Percentiles rank a stretch among this genome's conserved stretches.
Evolutionary conservation across 2,888 invertebrate species (phyloP).

Genomic region (Chirona hameri): DNA sequence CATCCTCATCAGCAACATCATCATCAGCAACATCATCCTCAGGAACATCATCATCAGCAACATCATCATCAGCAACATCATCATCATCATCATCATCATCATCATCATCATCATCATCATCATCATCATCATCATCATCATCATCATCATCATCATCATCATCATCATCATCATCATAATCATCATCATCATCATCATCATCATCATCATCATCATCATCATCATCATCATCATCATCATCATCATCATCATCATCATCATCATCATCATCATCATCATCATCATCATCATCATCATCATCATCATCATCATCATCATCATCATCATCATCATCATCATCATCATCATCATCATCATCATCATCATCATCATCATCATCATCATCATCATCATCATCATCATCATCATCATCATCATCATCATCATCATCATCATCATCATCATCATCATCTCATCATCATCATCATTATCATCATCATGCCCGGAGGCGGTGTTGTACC

Average conservation of each 20-base stretch:
- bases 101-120: too few relatives aligned
- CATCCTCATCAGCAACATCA: too few relatives aligned
- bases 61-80: too few relatives aligned
- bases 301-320: constrained; percentile 22
- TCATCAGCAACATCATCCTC: too few relatives aligned
- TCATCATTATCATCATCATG: too few relatives aligned
- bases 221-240: constrained; percentile 22
- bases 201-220: constrained; percentile 22
- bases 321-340: constrained; percentile 22
- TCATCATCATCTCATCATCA: too few relatives aligned
- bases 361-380: constrained; percentile 22
- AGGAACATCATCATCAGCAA: too few relatives aligned
- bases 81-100: too few relatives aligned
- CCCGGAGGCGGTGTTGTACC: too few relatives aligned
- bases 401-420: constrained; percentile 22
- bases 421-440: too few relatives aligned
- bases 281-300: constrained; percentile 22
- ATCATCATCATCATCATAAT: too few relatives aligned
- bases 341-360: constrained; percentile 22
- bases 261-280: constrained; percentile 22
- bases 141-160: constrained; percentile 22
- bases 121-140: constrained; percentile 22
- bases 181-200: too few relatives aligned
- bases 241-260: constrained; percentile 22
- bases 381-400: constrained; percentile 22